Conservation (phyloP, 2,888 invertebrate species). For the Ennomos fuscantarius region DNA sequence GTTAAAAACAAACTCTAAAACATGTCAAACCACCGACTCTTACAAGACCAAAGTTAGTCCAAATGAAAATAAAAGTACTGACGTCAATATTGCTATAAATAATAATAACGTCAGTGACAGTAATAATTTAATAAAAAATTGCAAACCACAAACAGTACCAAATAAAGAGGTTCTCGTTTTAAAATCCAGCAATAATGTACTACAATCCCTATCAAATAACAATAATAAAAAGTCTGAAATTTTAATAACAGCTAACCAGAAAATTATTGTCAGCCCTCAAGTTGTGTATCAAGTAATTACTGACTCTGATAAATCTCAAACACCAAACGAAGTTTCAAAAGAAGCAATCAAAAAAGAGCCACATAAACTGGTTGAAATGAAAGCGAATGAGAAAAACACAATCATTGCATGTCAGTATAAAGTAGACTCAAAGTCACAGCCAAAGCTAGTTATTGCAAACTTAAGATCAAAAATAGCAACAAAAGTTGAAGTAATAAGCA, state of each 20-base stretch:
- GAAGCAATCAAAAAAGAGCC: slow-evolving; percentile 55
- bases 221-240: slow-evolving; percentile 58
- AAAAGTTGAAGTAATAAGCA: slow-evolving; percentile 69
- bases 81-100: slow-evolving; percentile 13
- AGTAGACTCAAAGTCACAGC: slow-evolving; percentile 69
- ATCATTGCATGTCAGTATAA: slow-evolving; percentile 72
- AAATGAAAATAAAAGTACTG: slow-evolving; percentile 61
- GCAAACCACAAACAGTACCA: slow-evolving; percentile 44
- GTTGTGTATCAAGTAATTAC: slow-evolving; percentile 71
- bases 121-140: slow-evolving; percentile 39
- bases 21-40: slow-evolving; percentile 52
- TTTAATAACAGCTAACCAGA: slow-evolving; percentile 62
- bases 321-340: slow-evolving; percentile 57
- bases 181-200: slow-evolving; percentile 64
- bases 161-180: slow-evolving; percentile 66
- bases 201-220: slow-evolving; percentile 62
- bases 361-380: slow-evolving; percentile 57
- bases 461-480: slow-evolving; percentile 57
- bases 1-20: slow-evolving; percentile 70
- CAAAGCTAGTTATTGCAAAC: slow-evolving; percentile 73
- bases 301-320: slow-evolving; percentile 60
- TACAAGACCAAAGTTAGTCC: slow-evolving; percentile 51
- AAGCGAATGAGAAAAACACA: slow-evolving; percentile 61
- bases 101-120: slow-evolving; percentile 37
- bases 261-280: slow-evolving; percentile 71